Evolutionary conservation across 2,888 invertebrate genomes (phyloP).

Genomic region (Chrysolina oricalcia): DNA sequence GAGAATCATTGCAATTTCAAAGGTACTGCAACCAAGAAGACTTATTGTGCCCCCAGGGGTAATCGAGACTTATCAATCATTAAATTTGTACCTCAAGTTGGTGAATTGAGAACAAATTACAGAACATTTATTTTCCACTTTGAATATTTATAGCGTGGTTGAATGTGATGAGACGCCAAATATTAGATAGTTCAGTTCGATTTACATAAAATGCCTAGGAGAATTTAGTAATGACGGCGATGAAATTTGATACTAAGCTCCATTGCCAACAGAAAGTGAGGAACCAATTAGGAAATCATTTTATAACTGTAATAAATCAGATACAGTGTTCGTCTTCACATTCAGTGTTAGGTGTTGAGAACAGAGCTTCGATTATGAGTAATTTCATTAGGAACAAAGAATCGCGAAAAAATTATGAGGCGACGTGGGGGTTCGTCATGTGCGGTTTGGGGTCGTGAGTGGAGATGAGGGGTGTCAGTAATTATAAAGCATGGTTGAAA

Average conservation of each 20-base stretch:
- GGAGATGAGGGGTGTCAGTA: too few relatives aligned
- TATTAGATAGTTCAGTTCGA: neutral
- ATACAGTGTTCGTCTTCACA: neutral
- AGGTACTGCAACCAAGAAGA: too few relatives aligned
- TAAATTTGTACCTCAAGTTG: too few relatives aligned
- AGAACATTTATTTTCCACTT: neutral
- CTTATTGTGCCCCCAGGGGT: too few relatives aligned
- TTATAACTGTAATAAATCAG: conserved; percentile 9
- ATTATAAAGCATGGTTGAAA: too few relatives aligned
- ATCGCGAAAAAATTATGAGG: too few relatives aligned
- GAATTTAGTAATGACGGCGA: conserved; percentile 12
- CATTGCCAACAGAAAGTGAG: neutral
- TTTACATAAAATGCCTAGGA: conserved; percentile 9
- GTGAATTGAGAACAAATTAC: neutral
- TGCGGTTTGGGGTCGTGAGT: too few relatives aligned
- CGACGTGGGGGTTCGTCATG: too few relatives aligned
- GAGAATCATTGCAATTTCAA: too few relatives aligned
- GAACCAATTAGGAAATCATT: conserved; percentile 10
- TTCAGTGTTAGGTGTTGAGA: neutral
- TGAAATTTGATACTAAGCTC: conserved; percentile 13
- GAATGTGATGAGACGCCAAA: neutral
- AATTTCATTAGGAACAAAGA: neutral
- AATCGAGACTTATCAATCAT: too few relatives aligned
- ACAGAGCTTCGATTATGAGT: neutral
- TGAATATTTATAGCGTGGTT: neutral